Evolutionary conservation across 2,888 invertebrate species (phyloP).

Genomic region (Epistrophe eligans): DNA sequence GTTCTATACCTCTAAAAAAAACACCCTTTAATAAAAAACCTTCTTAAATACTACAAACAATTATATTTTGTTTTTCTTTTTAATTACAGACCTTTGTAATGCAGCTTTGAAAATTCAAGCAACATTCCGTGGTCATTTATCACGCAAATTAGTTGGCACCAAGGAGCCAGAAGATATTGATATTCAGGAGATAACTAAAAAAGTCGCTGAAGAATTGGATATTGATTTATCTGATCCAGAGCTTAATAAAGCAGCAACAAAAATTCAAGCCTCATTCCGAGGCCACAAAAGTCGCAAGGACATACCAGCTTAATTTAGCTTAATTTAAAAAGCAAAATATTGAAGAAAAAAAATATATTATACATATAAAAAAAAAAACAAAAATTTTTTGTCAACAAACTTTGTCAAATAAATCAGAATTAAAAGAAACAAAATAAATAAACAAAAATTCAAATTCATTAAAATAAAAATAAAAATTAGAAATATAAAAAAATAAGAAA

Average conservation of each 20-base stretch:
- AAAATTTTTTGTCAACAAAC: constrained; percentile 46
- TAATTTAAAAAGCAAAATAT: constrained; percentile 72
- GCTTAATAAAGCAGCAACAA: constrained; percentile 94
- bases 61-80: constrained; percentile 56
- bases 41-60: too few species aligned
- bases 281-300: constrained; percentile 95
- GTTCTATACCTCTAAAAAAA: too few species aligned
- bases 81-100: constrained; percentile 89
- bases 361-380: constrained; percentile 70
- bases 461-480: constrained; percentile 24
- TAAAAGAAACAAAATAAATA: constrained; percentile 57
- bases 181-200: constrained; percentile 85
- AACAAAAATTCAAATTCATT: constrained; percentile 42
- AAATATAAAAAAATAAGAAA: constrained; percentile 39
- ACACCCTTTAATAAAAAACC: too few species aligned
- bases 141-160: constrained; percentile 88
- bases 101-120: constrained; percentile 97
- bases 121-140: constrained; percentile 95
- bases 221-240: constrained; percentile 94
- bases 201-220: constrained; percentile 90
- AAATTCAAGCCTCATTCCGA: constrained; percentile 96
- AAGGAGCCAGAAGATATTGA: constrained; percentile 84
- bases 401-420: constrained; percentile 72
- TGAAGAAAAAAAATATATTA: constrained; percentile 38
- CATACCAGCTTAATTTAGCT: constrained; percentile 78